These are phyloP conservation scores for Troides aeacus DNA, from an alignment of 2,888 invertebrate species.

Conservation along the genomic window DNA sequence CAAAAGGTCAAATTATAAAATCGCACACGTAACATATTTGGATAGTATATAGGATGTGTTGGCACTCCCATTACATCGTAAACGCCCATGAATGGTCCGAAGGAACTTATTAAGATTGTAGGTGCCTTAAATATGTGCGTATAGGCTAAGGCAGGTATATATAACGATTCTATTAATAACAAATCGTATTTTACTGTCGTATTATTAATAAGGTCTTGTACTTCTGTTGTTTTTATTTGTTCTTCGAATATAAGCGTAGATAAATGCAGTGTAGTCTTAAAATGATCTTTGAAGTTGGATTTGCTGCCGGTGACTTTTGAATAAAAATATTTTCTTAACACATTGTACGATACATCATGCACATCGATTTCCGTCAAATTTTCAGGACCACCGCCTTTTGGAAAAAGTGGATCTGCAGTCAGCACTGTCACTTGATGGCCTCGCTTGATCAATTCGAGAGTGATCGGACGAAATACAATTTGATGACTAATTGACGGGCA, in stretches of 20 bases:
- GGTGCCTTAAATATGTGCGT: constrained; percentile 50
- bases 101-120: constrained; percentile 49
- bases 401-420: constrained; percentile 44
- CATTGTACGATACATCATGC: constrained; percentile 37
- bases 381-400: constrained; percentile 26
- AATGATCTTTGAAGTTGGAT: constrained; percentile 30
- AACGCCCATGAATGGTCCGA: constrained; percentile 37
- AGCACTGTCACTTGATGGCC: constrained; percentile 54
- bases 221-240: constrained; percentile 36
- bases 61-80: constrained; percentile 39
- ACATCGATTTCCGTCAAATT: constrained; percentile 52
- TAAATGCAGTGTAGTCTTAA: background rate
- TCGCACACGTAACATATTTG: constrained; percentile 31
- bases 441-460: constrained; percentile 45
- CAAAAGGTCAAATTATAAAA: constrained; percentile 38
- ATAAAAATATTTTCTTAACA: constrained; percentile 17
- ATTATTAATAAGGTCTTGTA: constrained; percentile 37
- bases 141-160: constrained; percentile 38
- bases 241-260: constrained; percentile 28
- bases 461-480: constrained; percentile 43
- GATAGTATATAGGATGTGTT: constrained; percentile 38
- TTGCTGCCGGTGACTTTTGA: constrained; percentile 16
- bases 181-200: constrained; percentile 44
- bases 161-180: constrained; percentile 47
- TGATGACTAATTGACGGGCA: constrained; percentile 47